Evolutionary conservation across 1,140 invertebrate genomes (phyloP).

Genomic region (Paraescarpia echinospica): DNA sequence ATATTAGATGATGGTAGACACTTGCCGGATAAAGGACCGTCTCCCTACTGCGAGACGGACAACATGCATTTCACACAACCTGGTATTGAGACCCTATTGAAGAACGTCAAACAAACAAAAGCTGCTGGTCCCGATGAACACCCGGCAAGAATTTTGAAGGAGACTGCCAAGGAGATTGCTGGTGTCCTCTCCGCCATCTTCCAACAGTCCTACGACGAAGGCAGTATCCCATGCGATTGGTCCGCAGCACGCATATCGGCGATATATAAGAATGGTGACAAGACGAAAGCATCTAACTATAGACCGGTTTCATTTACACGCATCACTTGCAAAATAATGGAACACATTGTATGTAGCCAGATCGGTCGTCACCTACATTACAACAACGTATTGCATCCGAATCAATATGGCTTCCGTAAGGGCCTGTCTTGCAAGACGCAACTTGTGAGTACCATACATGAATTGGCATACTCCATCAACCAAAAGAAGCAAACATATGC

Average conservation of each 20-base stretch:
- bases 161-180: conserved; percentile 8
- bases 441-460: conserved; percentile 14
- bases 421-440: conserved; percentile 23
- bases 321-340: conserved; percentile 36
- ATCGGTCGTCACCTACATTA: conserved; percentile 12
- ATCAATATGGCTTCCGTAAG: conserved; percentile 20
- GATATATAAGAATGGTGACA: conserved; percentile 35
- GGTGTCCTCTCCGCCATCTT: not conserved
- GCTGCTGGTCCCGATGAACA: not conserved
- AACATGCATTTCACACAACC: conserved; percentile 12
- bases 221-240: not conserved
- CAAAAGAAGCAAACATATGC: conserved; percentile 7
- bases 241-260: not conserved
- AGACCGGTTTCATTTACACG: conserved; percentile 35
- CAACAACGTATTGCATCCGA: not conserved
- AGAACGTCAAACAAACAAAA: not conserved
- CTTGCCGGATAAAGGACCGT: no score
- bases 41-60: not conserved
- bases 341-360: conserved; percentile 28
- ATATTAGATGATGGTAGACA: no score
- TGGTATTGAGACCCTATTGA: not conserved
- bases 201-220: no score
- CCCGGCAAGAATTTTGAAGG: conserved; percentile 1
- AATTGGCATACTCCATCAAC: not conserved
- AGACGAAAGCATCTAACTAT: conserved; percentile 32